Evolutionary conservation across 2,797 vertebrate species (phyloP).

Genomic region (Delichon dasypus): DNA sequence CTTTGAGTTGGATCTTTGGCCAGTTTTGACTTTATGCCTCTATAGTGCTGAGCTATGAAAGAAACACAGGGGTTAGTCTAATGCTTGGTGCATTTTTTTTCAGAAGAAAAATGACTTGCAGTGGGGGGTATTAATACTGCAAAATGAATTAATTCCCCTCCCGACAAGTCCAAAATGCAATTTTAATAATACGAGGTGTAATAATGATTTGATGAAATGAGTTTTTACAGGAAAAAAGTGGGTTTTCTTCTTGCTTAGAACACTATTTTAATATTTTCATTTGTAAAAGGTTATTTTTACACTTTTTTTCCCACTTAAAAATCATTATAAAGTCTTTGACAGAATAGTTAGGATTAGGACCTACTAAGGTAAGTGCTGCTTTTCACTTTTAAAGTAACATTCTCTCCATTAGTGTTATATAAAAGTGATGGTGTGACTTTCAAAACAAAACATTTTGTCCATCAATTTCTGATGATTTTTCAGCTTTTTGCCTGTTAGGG

Average conservation of each 20-base stretch:
- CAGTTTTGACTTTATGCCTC: neutral
- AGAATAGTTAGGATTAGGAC: neutral
- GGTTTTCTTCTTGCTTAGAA: neutral
- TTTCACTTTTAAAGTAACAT: neutral
- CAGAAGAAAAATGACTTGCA: neutral
- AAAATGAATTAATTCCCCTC: neutral
- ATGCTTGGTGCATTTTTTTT: neutral
- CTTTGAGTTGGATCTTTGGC: neutral
- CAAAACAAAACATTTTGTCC: neutral
- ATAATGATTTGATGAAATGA: neutral
- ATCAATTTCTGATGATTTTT: neutral
- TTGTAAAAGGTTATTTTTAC: neutral
- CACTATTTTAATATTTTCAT: neutral
- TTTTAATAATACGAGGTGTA: neutral
- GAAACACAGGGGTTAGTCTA: neutral
- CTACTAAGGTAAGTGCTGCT: neutral
- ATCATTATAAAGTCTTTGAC: neutral
- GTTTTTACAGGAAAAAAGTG: neutral
- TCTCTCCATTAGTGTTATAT: neutral
- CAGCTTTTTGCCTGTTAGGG: neutral
- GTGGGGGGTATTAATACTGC: neutral
- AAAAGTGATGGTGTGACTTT: neutral
- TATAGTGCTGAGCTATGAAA: neutral
- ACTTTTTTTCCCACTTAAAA: neutral
- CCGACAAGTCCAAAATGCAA: neutral